A percentile compares a stretch with the other conserved stretches of the same genome.
These are phyloP conservation scores for Herpailurus yagouaroundi DNA, from an alignment of 2,113 vertebrate genomes.

Conservation along the genomic window DNA sequence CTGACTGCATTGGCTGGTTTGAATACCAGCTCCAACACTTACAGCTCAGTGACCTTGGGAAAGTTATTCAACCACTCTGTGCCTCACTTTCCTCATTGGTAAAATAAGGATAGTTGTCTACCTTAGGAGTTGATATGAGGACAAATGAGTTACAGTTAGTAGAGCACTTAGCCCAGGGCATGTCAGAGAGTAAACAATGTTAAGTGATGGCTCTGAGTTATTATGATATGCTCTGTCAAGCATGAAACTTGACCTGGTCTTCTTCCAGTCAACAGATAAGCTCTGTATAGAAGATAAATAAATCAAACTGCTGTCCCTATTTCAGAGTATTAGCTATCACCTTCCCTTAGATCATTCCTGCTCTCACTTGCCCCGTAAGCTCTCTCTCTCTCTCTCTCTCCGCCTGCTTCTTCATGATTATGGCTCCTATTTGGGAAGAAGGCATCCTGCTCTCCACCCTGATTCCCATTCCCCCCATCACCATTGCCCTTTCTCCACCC, in stretches of 20 bases:
- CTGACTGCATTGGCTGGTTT: neutral
- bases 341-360: neutral
- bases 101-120: neutral
- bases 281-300: neutral
- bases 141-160: neutral
- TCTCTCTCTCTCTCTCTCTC: neutral
- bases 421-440: neutral
- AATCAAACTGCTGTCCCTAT: neutral
- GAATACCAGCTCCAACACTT: neutral
- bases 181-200: neutral
- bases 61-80: neutral
- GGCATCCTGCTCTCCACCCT: too few species aligned
- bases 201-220: neutral
- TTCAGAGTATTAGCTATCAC: neutral
- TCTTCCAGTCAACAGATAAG: neutral
- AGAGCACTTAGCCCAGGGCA: neutral
- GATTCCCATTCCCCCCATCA: accelerated
- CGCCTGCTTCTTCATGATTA: neutral
- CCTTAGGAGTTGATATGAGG: neutral
- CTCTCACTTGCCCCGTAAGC: neutral
- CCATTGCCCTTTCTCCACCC: accelerated
- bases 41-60: neutral
- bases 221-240: neutral
- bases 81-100: neutral
- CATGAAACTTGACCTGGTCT: neutral